Percentiles rank a stretch among this genome's conserved stretches.
Evolutionary conservation across 2,888 invertebrate species (phyloP).

Genomic region (Meta bourneti): DNA sequence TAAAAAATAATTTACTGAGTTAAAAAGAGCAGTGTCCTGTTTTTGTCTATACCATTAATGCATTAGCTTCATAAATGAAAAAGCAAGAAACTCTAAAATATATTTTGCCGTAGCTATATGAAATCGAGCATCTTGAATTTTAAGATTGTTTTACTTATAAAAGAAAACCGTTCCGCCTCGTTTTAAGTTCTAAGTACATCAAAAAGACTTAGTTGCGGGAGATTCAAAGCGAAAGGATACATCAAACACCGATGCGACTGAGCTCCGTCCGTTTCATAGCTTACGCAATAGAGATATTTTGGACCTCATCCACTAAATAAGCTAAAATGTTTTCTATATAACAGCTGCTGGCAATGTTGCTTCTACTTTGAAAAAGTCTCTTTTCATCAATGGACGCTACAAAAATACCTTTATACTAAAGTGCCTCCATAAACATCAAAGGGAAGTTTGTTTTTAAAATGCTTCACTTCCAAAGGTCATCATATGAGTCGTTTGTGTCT

Average conservation of each 20-base stretch:
- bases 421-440: constrained; percentile 71
- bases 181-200: neutral
- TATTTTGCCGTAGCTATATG: too few relatives aligned
- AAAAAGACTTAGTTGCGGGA: neutral
- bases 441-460: constrained; percentile 68
- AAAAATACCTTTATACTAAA: constrained; percentile 69
- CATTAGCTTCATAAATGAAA: neutral
- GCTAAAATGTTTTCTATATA: constrained; percentile 33
- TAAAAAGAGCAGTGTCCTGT: too few relatives aligned
- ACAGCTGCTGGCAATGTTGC: constrained; percentile 62
- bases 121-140: neutral
- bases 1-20: too few relatives aligned
- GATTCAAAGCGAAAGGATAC: neutral
- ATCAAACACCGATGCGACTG: neutral
- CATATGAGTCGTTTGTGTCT: constrained; percentile 67
- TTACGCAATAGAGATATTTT: constrained; percentile 6
- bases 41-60: too few relatives aligned
- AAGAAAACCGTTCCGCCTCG: neutral
- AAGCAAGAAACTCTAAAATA: neutral
- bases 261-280: neutral
- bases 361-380: constrained; percentile 47
- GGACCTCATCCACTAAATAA: constrained; percentile 60
- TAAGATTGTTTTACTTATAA: too few relatives aligned
- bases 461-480: constrained; percentile 62
- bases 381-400: constrained; percentile 57